A percentile compares a stretch with the other conserved stretches of the same genome.
Conservation (phyloP, 2,888 invertebrate species). For the Andrena bucephala region DNA sequence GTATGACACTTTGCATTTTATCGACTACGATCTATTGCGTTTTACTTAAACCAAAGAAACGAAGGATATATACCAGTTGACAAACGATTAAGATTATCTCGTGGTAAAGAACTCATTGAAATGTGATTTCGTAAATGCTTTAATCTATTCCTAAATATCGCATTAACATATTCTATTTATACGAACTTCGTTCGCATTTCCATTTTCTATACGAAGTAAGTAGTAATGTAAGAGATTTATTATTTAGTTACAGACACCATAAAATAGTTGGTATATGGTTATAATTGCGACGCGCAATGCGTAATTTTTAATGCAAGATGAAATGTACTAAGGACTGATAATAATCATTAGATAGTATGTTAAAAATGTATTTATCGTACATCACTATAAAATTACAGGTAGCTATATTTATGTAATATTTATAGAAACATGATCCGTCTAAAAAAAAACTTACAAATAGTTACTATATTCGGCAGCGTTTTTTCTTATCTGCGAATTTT, state of each 20-base stretch:
- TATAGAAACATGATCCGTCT: constrained; percentile 62
- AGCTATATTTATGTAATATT: constrained; percentile 57
- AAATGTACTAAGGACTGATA: constrained; percentile 51
- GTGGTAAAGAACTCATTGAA: constrained; percentile 42
- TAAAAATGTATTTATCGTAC: constrained; percentile 56
- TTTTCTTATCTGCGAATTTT: constrained; percentile 56
- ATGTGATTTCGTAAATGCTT: constrained; percentile 47
- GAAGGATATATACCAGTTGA: constrained; percentile 76
- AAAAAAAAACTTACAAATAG: constrained; percentile 65
- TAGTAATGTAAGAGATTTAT: constrained; percentile 23
- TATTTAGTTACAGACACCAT: constrained; percentile 2
- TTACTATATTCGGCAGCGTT: constrained; percentile 68
- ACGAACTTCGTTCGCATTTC: constrained; percentile 10
- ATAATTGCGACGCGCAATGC: constrained; percentile 23
- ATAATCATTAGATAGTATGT: constrained; percentile 43
- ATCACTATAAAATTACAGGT: constrained; percentile 60
- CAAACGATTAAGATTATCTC: constrained; percentile 47
- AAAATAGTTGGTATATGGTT: constrained; percentile 7
- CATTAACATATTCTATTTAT: constrained; percentile 26
- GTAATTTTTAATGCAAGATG: constrained; percentile 27
- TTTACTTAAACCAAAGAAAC: constrained; percentile 81
- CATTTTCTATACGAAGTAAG: constrained; percentile 29
- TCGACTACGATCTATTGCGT: constrained; percentile 78
- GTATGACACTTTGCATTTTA: constrained; percentile 82
- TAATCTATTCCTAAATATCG: constrained; percentile 29